A percentile compares a stretch with the other conserved stretches of the same genome.
Evolutionary conservation across 2,888 invertebrate species (phyloP).

Genomic region (Homarus gammarus): DNA sequence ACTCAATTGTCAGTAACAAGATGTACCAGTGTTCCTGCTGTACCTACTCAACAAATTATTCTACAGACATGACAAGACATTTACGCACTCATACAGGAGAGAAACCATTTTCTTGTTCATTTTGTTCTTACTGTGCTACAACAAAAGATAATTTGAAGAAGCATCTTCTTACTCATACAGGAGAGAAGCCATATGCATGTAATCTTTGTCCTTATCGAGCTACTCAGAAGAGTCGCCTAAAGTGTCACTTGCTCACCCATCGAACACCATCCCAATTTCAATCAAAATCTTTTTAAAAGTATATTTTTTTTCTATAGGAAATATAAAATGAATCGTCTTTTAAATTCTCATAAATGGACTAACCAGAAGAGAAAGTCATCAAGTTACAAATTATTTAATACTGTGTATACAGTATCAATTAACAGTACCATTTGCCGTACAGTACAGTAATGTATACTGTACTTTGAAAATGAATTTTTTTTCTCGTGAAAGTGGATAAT

Average conservation of each 20-base stretch:
- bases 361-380: no score
- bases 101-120: conserved; percentile 9
- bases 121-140: conserved; percentile 5
- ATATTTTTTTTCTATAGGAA: no score
- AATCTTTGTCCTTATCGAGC: conserved; percentile 8
- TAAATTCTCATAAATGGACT: no score
- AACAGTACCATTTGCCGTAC: no score
- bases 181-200: conserved; percentile 29
- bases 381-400: no score
- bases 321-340: no score
- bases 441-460: no score
- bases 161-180: conserved; percentile 8
- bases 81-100: conserved; percentile 29
- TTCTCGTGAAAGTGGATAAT: no score
- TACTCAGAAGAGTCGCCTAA: conserved; percentile 4
- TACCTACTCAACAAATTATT: conserved; percentile 13
- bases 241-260: conserved; percentile 3
- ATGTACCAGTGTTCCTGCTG: conserved; percentile 24
- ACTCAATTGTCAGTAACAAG: conserved; percentile 15
- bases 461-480: no score
- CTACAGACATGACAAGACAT: conserved; percentile 14
- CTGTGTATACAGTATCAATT: no score
- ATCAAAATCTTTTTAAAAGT: neutral
- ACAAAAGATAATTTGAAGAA: conserved; percentile 30
- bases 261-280: neutral